These are phyloP conservation scores for Cygnus atratus DNA, from an alignment of 2,113 vertebrate genomes.

Conservation along the genomic window DNA sequence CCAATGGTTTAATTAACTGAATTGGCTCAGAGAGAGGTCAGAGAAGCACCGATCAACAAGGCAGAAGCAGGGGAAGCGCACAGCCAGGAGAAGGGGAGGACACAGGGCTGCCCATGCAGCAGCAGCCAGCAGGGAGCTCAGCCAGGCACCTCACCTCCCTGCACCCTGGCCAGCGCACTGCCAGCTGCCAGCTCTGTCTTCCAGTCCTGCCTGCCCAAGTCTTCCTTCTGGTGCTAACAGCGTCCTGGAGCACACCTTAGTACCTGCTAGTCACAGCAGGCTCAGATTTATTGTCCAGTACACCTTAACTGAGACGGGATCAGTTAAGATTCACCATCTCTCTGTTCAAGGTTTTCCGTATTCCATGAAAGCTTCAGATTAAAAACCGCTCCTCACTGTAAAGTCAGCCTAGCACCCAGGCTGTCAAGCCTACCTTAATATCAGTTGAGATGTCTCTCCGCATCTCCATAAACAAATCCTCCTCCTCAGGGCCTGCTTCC, in stretches of 20 bases:
- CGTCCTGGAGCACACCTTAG: neutral
- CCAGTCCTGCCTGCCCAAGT: neutral
- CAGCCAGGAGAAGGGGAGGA: neutral
- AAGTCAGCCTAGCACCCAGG: neutral
- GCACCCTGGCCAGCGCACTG: neutral
- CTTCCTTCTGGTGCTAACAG: neutral
- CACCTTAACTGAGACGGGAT: neutral
- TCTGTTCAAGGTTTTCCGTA: neutral
- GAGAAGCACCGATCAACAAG: constrained; percentile 15
- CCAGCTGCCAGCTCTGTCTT: neutral
- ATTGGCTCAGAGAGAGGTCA: constrained; percentile 16
- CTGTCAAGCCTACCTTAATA: neutral
- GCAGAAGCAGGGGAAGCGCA: neutral
- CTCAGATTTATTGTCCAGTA: neutral
- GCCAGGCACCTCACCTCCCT: neutral
- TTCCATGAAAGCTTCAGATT: neutral
- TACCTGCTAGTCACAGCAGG: neutral
- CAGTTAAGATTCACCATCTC: accelerated
- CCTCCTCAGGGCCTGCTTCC: neutral
- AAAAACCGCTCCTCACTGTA: neutral
- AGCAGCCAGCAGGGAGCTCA: neutral
- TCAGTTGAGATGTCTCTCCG: neutral
- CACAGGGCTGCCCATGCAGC: neutral
- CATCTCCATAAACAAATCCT: neutral
- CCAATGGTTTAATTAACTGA: constrained; percentile 26